Base-by-base conservation (phyloP, 2,113 vertebrate genomes). In the Carettochelys insculpta region DNA sequence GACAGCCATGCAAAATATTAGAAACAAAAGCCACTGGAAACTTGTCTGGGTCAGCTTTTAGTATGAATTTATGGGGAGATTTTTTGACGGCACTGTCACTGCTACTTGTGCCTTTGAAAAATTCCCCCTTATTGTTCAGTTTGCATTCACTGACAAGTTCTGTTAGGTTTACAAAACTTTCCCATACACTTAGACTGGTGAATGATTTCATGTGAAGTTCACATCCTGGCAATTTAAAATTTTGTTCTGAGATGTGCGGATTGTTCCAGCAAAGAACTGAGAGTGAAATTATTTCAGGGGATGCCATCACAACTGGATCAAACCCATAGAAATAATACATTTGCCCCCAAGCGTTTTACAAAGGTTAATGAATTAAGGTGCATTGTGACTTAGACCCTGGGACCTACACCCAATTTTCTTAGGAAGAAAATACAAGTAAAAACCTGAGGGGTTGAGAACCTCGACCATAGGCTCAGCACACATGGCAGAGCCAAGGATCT, bases 251-350 rank as follows among this genome's bases (percentile, higher is more conserved):
- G 90, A 86, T 85, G 85, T 83, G 90, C 94, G 73, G 80, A 86
- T 86, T 84, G 85, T 50, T 91, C 92, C 82, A 86, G 43, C 34
- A 3, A 80, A 52, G 85, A 91, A 75, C 91, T 90, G 34, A 91
- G 1, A 73, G 81, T 80, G 78, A 91, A 97, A 95, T 96, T 93
- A 95, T 95, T 92, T 92, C 94, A 92, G 82, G 85, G 90, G 87
- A 90, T 80, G 88, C 78, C 92, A 94, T 75, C 94, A 85, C 47
- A 83, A 71, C 82, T 92, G 94, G 94, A 88, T 58, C 51, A 91
- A 90, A 87, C 94, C 94, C 94, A 94, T 93, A 78, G 90, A 92
- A 93, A 95, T 86, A 93, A 95, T 47, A 84, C 71, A 53, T 87
- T 96, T 85, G 41, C 83, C 80, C 89, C 76, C 51, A 43, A 95